These are phyloP conservation scores for Melanotaenia trifasciata DNA, from an alignment of 2,797 vertebrate genomes.

Conservation along the genomic window DNA sequence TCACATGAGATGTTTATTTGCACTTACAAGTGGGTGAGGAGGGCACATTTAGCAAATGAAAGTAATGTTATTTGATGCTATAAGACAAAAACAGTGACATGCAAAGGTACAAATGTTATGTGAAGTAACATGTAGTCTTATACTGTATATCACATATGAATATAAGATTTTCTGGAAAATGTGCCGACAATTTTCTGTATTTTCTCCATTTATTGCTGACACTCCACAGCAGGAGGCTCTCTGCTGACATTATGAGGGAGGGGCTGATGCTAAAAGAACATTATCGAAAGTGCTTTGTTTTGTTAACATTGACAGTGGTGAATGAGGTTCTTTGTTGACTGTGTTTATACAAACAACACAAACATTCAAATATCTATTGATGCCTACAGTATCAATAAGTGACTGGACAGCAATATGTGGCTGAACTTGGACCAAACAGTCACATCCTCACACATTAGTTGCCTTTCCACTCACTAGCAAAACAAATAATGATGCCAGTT, in stretches of 20 bases:
- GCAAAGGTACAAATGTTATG: neutral
- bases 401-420: neutral
- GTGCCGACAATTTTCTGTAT: neutral
- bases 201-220: too few relatives aligned
- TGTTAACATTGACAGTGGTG: neutral
- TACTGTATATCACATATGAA: neutral
- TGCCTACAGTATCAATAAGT: neutral
- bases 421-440: neutral
- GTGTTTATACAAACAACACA: neutral
- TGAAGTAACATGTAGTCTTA: neutral
- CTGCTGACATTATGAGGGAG: neutral
- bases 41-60: constrained; percentile 13
- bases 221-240: too few relatives aligned
- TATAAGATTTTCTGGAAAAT: neutral
- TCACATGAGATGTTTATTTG: constrained; percentile 47
- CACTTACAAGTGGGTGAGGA: constrained; percentile 58
- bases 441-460: neutral
- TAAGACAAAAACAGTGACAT: constrained; percentile 1
- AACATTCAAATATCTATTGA: neutral
- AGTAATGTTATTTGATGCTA: constrained; percentile 20
- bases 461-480: neutral
- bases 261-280: neutral
- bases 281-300: neutral
- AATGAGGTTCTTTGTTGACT: neutral
- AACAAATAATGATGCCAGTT: neutral